Base-by-base conservation (phyloP, 2,113 vertebrate genomes). In the Cricetomys ansorgei region DNA sequence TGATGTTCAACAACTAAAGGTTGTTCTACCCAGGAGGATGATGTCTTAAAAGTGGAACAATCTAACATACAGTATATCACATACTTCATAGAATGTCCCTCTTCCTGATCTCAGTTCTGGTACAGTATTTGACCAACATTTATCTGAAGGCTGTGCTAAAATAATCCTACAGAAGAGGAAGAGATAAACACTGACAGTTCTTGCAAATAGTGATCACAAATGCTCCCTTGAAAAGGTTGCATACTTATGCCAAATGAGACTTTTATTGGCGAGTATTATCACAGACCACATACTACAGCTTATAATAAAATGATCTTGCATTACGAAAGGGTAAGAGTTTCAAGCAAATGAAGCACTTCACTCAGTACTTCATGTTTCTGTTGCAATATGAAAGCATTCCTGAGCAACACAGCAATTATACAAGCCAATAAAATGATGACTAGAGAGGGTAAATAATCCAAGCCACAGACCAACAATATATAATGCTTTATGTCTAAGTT, bases 371-470 rank as follows among this genome's bases (percentile, higher is more conserved):
- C 12, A 29, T 48, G 11, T 69, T 92, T 45, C 81, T 87, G 4
- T 90, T 94, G 77, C 43, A 92, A 59, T 70, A 94, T 65, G 45
- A 87, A 92, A 94, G 81, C 16, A 87, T 86, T 89, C 31, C 29
- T 85, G 37, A 88, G 81, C 17, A 89, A 91, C 45, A 15, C 31
- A 57, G 1, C 1, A 96, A 92, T 81, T 90, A 23, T 55, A 97
- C 31, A 76, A 91, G 12, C 48, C 59, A 48, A 62, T 50, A 69
- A 79, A 89, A 65, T 48, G 43, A 21, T 87, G 34, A 92, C 37
- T 84, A 19, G 31, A 23, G 43, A 95, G 79, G 19, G 94, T 81
- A 95, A 88, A 72, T 59, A 89, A 0, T 16, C 25, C 37, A 80
- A 64, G 17, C 55, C 72, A 79, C 65, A 84, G 85, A 79, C 29